A percentile compares a stretch with the other conserved stretches of the same genome.
These are phyloP conservation scores for Drosophila setosimentum DNA, from an alignment of 2,888 invertebrate species.

Conservation along the genomic window DNA sequence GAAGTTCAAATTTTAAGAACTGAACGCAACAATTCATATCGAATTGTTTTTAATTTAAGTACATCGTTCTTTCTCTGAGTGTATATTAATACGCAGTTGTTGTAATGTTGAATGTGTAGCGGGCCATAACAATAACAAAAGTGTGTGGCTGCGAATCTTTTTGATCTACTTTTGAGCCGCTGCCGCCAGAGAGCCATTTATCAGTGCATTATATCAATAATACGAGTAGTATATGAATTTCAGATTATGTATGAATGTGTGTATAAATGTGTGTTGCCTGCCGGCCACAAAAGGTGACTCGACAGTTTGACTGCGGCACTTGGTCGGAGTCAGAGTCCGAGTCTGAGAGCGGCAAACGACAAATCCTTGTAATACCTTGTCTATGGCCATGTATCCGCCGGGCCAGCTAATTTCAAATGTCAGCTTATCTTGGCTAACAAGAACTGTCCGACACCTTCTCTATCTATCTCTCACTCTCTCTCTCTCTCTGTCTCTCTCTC, in stretches of 20 bases:
- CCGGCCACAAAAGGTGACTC: conserved; percentile 43
- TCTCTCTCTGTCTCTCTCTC: too few species aligned
- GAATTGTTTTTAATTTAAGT: not conserved
- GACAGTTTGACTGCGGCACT: conserved; percentile 37
- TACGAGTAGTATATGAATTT: conserved; percentile 63
- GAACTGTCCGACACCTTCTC: conserved; percentile 71
- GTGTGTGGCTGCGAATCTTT: conserved; percentile 69
- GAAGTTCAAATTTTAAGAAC: not conserved
- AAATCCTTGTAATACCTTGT: conserved; percentile 82
- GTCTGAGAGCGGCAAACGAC: conserved; percentile 8
- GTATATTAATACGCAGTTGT: conserved; percentile 3
- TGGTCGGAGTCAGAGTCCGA: not conserved
- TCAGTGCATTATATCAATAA: conserved; percentile 76
- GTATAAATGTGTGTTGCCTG: not conserved
- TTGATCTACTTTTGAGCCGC: conserved; percentile 73
- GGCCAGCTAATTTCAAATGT: conserved; percentile 83
- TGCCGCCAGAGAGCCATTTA: conserved; percentile 59
- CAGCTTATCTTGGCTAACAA: conserved; percentile 83
- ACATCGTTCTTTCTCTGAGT: not conserved
- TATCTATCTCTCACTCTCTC: not conserved
- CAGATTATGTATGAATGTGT: conserved; percentile 44
- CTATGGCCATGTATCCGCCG: conserved; percentile 76
- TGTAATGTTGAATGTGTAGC: conserved; percentile 1
- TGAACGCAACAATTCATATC: not conserved
- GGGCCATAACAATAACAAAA: conserved; percentile 42